Conservation (phyloP, 2,113 vertebrate species). For the Notothenia rossii region DNA sequence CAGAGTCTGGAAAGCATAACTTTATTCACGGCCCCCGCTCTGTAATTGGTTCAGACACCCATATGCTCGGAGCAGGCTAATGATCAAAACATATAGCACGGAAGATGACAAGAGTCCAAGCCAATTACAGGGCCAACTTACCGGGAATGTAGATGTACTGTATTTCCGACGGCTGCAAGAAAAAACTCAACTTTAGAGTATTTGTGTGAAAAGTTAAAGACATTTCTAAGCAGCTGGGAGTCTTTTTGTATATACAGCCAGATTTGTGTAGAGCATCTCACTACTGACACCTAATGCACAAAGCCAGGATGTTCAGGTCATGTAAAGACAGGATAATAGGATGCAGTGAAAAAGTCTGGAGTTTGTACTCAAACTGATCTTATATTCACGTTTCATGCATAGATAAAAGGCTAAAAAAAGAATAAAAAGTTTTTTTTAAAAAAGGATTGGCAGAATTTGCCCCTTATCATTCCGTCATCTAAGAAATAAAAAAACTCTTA, state of each 20-base stretch:
- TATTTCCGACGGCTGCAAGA: slow-evolving; percentile 1
- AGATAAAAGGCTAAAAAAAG: slow-evolving; percentile 43
- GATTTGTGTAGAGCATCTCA: slow-evolving; percentile 54
- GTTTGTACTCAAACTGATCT: slow-evolving; percentile 43
- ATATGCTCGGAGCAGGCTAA: slow-evolving; percentile 57
- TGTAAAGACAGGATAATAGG: slow-evolving; percentile 13
- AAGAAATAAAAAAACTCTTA: slow-evolving; percentile 1
- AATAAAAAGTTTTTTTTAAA: neutral
- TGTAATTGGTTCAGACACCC: slow-evolving; percentile 58
- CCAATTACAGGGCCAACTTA: slow-evolving; percentile 51
- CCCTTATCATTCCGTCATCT: slow-evolving; percentile 46
- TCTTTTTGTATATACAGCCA: slow-evolving; percentile 8
- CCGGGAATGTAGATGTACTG: neutral
- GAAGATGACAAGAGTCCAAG: slow-evolving; percentile 54
- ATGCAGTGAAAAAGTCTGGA: slow-evolving; percentile 33
- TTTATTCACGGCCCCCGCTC: slow-evolving; percentile 48
- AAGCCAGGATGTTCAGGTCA: slow-evolving; percentile 40
- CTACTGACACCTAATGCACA: slow-evolving; percentile 78
- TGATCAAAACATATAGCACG: slow-evolving; percentile 58
- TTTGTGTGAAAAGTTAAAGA: slow-evolving; percentile 27
- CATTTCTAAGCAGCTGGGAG: slow-evolving; percentile 10
- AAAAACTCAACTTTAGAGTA: neutral
- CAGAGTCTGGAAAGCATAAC: slow-evolving; percentile 4
- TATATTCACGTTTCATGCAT: slow-evolving; percentile 35
- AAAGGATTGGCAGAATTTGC: slow-evolving; percentile 45